Conservation (phyloP, 1,140 invertebrate genomes). For the Luehdorfia chinensis region DNA sequence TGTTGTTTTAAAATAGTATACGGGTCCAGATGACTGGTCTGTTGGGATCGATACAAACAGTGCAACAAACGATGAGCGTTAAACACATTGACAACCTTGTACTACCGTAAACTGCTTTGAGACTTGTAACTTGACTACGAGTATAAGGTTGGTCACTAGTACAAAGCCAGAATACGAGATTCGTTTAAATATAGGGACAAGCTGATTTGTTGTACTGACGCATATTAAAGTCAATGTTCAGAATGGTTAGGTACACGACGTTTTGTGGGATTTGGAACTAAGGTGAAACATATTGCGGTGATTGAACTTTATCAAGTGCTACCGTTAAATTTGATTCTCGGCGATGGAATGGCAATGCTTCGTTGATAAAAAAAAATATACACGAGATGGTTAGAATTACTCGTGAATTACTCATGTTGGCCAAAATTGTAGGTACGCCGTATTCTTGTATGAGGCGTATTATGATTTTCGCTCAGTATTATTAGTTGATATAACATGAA, state of each 20-base stretch:
- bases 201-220: neutral
- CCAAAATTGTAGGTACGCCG: slow-evolving; percentile 64
- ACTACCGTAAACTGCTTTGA: neutral
- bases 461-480: slow-evolving; percentile 69
- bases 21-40: slow-evolving; percentile 35
- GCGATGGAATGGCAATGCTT: slow-evolving; percentile 13
- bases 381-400: slow-evolving; percentile 27
- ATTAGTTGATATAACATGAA: slow-evolving; percentile 51
- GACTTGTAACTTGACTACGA: neutral
- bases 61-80: slow-evolving; percentile 1
- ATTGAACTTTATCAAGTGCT: neutral
- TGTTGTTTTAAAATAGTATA: slow-evolving; percentile 30
- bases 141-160: neutral
- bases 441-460: slow-evolving; percentile 41
- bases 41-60: neutral
- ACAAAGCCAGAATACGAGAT: neutral
- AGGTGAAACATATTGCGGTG: neutral
- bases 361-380: no score
- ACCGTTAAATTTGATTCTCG: no score
- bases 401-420: slow-evolving; percentile 61
- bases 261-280: neutral
- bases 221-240: neutral
- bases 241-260: neutral
- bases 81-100: no score
- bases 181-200: neutral